Evolutionary conservation across 2,888 invertebrate species (phyloP), one percentile per base, ranked within the genome.

Genomic region (Catocala sponsa): DNA sequence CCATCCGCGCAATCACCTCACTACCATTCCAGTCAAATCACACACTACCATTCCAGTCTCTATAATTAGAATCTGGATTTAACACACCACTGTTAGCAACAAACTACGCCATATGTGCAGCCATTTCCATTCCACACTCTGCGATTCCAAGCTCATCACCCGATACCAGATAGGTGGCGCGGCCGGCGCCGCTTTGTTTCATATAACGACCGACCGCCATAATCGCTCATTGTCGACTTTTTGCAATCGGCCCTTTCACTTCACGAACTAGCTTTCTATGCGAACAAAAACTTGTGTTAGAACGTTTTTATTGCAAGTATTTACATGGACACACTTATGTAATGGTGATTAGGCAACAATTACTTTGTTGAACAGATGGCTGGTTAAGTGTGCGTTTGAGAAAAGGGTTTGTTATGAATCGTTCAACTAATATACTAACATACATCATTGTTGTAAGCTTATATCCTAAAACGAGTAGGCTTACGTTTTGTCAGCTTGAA

Each of bases 181-280:
- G 72, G 78, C 59, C 82, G 80, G 79, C 79, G 82, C 75, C 83
- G 78, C 83, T 88, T 88, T 89, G 87, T 90, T 88, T 84, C 83
- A 63, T 76, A 70, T 89, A 91, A 91, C 88, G 90, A 91, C 86
- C 82, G 68, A 66, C 72, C 72, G 76, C 70, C 82, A 86, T 90
- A 87, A 92, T 90, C 79, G 87, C 82, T 81, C 80, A 84, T 87
- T 86, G 86, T 86, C 72, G 81, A 84, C 79, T 90, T 91, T 91
- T 91, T 91, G 89, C 85, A 72, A 67, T 65, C 70, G 70, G 72
- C 63, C 63, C 64, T 68, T 67, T 57, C 64, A 71, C 74, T 72
- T 70, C 59, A 63, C 49, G 64, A 69, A 63, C 66, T 54, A 59
- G 54, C 59, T 57, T 57, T 57, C 62, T 57, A 48, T 60, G 15